Evolutionary conservation across 2,113 vertebrate genomes (phyloP).

Genomic region (Osmerus eperlanus): DNA sequence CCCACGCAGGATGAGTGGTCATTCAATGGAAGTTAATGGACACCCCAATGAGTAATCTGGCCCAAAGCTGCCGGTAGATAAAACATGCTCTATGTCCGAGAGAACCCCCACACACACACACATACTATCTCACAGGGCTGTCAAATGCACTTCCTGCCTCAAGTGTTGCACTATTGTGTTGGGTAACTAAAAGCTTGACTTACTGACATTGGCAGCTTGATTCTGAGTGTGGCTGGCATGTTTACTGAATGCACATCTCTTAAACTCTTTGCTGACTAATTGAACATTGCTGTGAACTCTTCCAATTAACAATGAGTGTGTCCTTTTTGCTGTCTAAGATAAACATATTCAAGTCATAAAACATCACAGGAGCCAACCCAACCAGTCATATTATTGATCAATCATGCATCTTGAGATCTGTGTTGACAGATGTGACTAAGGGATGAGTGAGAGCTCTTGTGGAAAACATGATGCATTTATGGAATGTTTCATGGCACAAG

Average conservation of each 20-base stretch:
- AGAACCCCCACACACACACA: background rate
- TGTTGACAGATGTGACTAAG: no score
- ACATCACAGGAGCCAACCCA: constrained; percentile 37
- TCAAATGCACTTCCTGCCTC: background rate
- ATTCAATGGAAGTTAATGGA: constrained; percentile 1
- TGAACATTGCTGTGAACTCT: background rate
- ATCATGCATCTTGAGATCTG: no score
- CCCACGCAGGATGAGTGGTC: constrained; percentile 15
- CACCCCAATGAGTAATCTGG: background rate
- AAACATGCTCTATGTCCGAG: background rate
- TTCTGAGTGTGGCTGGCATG: background rate
- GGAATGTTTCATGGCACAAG: no score
- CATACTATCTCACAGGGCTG: background rate
- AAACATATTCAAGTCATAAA: constrained; percentile 21
- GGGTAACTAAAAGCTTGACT: no score
- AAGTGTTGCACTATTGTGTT: background rate
- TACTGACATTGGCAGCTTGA: background rate
- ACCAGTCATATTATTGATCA: no score
- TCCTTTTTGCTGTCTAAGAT: constrained; percentile 30
- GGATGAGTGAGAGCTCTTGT: no score
- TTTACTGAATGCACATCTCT: no score
- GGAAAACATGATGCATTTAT: no score
- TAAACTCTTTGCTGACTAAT: background rate
- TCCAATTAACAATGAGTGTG: background rate
- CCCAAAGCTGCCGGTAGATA: background rate